Conservation (phyloP, 53 echinoderm and acorn worm genomes). For the Luidia sarsii region DNA sequence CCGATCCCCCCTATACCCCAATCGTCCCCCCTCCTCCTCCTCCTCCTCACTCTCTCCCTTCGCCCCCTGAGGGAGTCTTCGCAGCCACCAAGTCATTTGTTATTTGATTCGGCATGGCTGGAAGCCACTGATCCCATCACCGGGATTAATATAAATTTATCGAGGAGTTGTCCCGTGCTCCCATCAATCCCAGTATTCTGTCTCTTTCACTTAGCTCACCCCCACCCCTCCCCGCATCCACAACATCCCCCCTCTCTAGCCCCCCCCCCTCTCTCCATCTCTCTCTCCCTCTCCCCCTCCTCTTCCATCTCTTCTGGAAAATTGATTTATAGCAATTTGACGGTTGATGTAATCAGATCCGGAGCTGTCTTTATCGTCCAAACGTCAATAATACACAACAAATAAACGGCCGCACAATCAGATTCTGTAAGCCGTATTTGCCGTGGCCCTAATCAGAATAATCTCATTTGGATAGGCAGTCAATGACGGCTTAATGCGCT, state of each 20-base stretch:
- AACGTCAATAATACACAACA: slow-evolving; percentile 65
- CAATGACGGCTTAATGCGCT: slow-evolving; percentile 45
- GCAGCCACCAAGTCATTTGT: slow-evolving; percentile 33
- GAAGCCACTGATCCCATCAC: slow-evolving; percentile 53
- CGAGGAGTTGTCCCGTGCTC: slow-evolving; percentile 46
- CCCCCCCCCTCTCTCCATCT: too few relatives aligned
- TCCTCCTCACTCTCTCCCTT: too few relatives aligned
- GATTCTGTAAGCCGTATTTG: slow-evolving; percentile 61
- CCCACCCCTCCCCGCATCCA: too few relatives aligned
- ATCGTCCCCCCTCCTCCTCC: too few relatives aligned
- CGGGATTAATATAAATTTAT: slow-evolving; percentile 57
- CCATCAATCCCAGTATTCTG: too few relatives aligned
- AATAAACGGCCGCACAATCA: slow-evolving; percentile 60
- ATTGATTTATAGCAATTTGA: slow-evolving; percentile 66
- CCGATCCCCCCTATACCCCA: too few relatives aligned
- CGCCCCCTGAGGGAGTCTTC: background rate
- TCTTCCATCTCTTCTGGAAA: slow-evolving; percentile 17
- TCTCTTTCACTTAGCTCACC: too few relatives aligned
- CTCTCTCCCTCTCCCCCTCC: too few relatives aligned
- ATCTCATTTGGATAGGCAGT: slow-evolving; percentile 54
- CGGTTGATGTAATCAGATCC: slow-evolving; percentile 54
- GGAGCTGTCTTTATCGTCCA: slow-evolving; percentile 56
- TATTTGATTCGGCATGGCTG: slow-evolving; percentile 53
- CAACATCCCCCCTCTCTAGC: too few relatives aligned
- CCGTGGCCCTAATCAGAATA: slow-evolving; percentile 43